Conservation (phyloP, 2,797 vertebrate species). For the Bucorvus abyssinicus region DNA sequence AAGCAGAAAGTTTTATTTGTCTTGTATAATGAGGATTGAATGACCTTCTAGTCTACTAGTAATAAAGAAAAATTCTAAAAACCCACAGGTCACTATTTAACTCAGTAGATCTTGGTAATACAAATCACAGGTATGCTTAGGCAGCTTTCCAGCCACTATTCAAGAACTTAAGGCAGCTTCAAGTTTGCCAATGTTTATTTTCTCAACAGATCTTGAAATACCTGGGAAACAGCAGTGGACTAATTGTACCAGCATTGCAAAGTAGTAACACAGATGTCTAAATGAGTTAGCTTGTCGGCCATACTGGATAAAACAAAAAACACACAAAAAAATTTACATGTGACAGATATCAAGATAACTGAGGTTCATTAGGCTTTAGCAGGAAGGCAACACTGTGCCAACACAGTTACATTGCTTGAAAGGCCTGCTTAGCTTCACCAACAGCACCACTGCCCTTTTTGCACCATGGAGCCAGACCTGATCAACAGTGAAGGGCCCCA, state of each 20-base stretch:
- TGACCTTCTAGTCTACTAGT: background rate
- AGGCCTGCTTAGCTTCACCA: background rate
- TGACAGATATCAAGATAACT: background rate
- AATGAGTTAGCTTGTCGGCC: background rate
- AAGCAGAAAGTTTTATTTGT: background rate
- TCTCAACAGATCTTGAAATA: background rate
- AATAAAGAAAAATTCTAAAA: background rate
- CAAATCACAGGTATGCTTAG: background rate
- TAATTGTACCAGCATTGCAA: rapidly evolving
- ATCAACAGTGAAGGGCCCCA: background rate
- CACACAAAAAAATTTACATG: background rate
- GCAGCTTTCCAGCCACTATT: background rate
- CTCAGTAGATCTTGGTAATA: background rate
- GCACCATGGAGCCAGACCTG: background rate
- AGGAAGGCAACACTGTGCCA: background rate
- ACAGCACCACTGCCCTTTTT: background rate
- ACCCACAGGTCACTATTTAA: background rate
- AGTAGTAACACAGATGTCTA: background rate
- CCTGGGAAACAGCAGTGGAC: background rate
- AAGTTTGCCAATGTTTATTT: background rate
- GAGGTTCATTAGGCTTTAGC: background rate
- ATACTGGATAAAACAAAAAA: background rate
- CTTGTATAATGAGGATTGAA: background rate
- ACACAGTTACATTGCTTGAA: background rate
- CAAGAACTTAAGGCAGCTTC: background rate